A percentile compares a stretch with the other conserved stretches of the same genome.
Conservation (phyloP, 1,140 invertebrate species). For the Coelopa frigida region DNA sequence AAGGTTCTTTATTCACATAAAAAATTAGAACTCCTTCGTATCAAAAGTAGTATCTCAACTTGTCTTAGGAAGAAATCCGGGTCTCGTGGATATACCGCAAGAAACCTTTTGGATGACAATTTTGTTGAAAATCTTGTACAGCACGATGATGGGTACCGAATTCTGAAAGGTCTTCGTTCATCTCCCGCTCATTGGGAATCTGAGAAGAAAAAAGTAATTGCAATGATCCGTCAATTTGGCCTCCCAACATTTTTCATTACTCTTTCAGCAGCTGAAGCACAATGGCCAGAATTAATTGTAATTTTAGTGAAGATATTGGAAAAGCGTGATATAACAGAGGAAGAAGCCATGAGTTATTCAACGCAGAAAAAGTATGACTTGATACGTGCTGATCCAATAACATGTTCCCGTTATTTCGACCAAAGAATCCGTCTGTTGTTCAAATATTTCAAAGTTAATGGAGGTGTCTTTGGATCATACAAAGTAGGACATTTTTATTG, state of each 20-base stretch:
- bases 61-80: conserved; percentile 4
- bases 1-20: conserved; percentile 7
- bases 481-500: conserved; percentile 23
- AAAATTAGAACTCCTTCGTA: conserved; percentile 1
- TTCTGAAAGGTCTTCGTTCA: conserved; percentile 16
- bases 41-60: conserved; percentile 4
- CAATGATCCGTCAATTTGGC: conserved; percentile 23
- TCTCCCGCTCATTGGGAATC: conserved; percentile 21
- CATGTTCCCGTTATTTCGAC: conserved; percentile 11
- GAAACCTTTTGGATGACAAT: conserved; percentile 2
- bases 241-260: conserved; percentile 25
- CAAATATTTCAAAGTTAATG: conserved; percentile 6
- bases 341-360: background rate
- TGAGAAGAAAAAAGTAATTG: conserved; percentile 21
- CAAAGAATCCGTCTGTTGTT: conserved; percentile 7
- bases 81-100: background rate
- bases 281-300: conserved; percentile 22
- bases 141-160: conserved; percentile 16
- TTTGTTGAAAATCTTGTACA: conserved; percentile 10
- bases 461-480: conserved; percentile 14
- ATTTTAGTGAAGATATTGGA: conserved; percentile 12
- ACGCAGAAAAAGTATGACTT: conserved; percentile 1
- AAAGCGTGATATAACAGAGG: conserved; percentile 4
- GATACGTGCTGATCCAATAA: conserved; percentile 9
- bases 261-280: conserved; percentile 20